Evolutionary conservation across 92 coral and sea anemone species (phyloP), one percentile per base, ranked within the genome.

Genomic region (Diadumene lineata): DNA sequence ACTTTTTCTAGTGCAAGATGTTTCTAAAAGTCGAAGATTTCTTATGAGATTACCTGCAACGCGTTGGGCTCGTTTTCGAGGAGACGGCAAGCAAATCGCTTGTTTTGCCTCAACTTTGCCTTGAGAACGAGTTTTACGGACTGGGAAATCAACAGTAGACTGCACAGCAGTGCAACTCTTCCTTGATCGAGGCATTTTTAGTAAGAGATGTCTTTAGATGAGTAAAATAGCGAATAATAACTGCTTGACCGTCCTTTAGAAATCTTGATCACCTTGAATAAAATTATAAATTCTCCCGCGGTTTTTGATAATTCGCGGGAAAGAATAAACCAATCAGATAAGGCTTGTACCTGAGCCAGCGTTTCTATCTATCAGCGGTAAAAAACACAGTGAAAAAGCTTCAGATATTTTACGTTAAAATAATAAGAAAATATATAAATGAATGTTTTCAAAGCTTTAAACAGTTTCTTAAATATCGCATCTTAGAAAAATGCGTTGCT

Each of bases 121-220:
- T 30, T 81, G 85, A 53, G 90, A 73, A 60, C 91, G 92, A 19
- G 86, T 81, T 79, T 94, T 94, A 22, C 92, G 94, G 56, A 68
- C 76, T 23, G 86, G 98, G 70, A 94, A 94, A 50, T 69, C 87
- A 43, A 94, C 90, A 56, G 87, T 81, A 60, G 80, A 77, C 69
- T 94, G 98, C 31, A 69, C 34, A 68, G 55, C 11, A 23, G 60
- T 51, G 33, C 90, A 80, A 31, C 83, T 86, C 31, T 82, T 88
- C 46, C 77, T 81, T 72, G 75, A 57, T 64, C 97, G 88, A 60
- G 92, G 86, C 97, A 91, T 91, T 30, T 82, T 82, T 60, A 31
- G 43, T 56, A 11, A 26, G 27, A 51, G 21, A 21, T 16, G n/a
- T 32, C 38, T 30, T 62, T 31, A 21, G 22, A 0, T 23, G 72